Evolutionary conservation across 2,113 vertebrate species (phyloP).

Genomic region (Hippopotamus amphibius): DNA sequence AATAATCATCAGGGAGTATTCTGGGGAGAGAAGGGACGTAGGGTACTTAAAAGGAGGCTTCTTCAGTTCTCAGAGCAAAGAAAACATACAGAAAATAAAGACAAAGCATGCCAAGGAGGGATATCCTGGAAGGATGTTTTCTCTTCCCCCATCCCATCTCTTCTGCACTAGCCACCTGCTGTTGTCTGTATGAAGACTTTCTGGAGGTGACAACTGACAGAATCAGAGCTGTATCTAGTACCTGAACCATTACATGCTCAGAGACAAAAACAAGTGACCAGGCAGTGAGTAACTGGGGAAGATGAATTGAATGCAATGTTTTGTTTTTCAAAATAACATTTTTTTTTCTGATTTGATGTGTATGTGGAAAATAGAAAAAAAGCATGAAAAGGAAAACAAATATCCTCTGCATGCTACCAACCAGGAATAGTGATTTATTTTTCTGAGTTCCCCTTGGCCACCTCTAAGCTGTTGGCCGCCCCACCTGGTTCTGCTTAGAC

Average conservation of each 20-base stretch:
- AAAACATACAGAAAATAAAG: not conserved
- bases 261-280: not conserved
- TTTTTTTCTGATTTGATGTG: not conserved
- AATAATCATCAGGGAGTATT: not conserved
- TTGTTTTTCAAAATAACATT: not conserved
- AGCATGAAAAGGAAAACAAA: not conserved
- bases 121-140: not conserved
- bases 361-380: not conserved
- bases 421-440: not conserved
- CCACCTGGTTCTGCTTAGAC: slow-evolving; percentile 23
- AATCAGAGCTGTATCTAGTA: not conserved
- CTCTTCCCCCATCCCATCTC: not conserved
- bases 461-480: not conserved
- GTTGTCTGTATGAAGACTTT: not conserved
- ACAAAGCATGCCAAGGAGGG: not conserved
- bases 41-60: not conserved
- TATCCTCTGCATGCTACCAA: not conserved
- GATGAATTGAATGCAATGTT: not conserved
- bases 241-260: not conserved
- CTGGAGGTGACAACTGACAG: not conserved
- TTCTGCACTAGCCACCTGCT: not conserved
- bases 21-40: not conserved
- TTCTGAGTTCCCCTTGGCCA: not conserved
- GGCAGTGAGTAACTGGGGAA: not conserved
- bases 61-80: not conserved